Conservation (phyloP, 2,888 invertebrate genomes). For the Leptura quadrifasciata region DNA sequence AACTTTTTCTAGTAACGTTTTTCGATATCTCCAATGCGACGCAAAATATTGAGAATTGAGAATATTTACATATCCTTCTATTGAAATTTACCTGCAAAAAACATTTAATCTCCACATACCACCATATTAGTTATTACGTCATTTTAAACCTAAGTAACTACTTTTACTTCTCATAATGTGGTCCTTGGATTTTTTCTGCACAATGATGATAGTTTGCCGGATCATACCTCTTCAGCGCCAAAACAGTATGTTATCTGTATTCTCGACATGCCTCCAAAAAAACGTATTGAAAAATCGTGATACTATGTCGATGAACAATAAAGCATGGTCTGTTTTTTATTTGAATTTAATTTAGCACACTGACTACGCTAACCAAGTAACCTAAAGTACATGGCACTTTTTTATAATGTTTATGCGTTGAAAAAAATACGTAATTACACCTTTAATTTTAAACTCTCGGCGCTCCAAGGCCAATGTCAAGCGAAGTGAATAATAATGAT, state of each 20-base stretch:
- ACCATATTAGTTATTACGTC: too few species aligned
- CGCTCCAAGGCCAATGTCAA: constrained; percentile 49
- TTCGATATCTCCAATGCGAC: too few species aligned
- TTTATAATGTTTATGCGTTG: constrained; percentile 17
- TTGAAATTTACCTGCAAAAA: too few species aligned
- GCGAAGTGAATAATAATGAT: constrained; percentile 43
- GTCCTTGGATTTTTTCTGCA: neutral
- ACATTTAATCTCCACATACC: too few species aligned
- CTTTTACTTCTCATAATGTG: neutral
- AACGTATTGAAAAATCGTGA: constrained; percentile 12
- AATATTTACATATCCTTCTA: too few species aligned
- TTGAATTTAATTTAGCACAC: constrained; percentile 23
- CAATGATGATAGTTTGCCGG: neutral
- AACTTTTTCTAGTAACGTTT: too few species aligned
- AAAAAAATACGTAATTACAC: constrained; percentile 28
- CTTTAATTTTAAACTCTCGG: constrained; percentile 17
- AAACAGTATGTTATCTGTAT: neutral
- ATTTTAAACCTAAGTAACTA: neutral
- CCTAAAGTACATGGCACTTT: constrained; percentile 19
- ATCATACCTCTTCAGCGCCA: neutral
- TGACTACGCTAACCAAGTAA: constrained; percentile 26
- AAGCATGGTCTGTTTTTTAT: constrained; percentile 25
- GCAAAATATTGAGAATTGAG: too few species aligned
- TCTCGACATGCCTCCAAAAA: neutral
- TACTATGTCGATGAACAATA: constrained; percentile 21